These are phyloP conservation scores for Trogon surrucura DNA, from an alignment of 2,113 vertebrate species.

Conservation along the genomic window DNA sequence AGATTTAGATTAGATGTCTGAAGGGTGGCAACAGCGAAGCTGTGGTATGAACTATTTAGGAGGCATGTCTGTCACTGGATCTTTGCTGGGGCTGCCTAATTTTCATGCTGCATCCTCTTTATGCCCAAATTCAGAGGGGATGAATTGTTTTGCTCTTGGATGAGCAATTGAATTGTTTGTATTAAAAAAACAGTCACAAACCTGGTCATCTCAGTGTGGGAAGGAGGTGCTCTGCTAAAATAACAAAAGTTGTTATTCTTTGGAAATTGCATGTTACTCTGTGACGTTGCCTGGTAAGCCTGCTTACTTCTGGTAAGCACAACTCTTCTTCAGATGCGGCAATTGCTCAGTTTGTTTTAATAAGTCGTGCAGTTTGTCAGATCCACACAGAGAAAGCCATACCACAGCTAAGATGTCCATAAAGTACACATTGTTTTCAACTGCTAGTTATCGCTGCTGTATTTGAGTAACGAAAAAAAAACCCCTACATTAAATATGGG, in stretches of 20 bases:
- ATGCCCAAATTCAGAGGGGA: not conserved
- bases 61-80: not conserved
- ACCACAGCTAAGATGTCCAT: not conserved
- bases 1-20: not conserved
- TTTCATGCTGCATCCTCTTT: not conserved
- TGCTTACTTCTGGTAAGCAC: not conserved
- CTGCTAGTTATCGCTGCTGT: not conserved
- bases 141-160: not conserved
- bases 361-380: not conserved
- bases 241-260: not conserved
- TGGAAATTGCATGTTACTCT: not conserved
- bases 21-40: not conserved
- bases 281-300: not conserved
- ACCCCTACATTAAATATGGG: not conserved
- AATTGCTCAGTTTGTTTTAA: not conserved
- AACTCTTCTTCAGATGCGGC: not conserved
- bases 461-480: not conserved
- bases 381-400: not conserved
- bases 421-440: not conserved
- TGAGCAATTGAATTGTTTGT: not conserved
- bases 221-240: not conserved
- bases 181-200: not conserved
- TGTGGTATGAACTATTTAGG: not conserved
- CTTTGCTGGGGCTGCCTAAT: not conserved
- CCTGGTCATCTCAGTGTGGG: not conserved